Conservation (phyloP, 2,797 vertebrate genomes). For the Erpetoichthys calabaricus region DNA sequence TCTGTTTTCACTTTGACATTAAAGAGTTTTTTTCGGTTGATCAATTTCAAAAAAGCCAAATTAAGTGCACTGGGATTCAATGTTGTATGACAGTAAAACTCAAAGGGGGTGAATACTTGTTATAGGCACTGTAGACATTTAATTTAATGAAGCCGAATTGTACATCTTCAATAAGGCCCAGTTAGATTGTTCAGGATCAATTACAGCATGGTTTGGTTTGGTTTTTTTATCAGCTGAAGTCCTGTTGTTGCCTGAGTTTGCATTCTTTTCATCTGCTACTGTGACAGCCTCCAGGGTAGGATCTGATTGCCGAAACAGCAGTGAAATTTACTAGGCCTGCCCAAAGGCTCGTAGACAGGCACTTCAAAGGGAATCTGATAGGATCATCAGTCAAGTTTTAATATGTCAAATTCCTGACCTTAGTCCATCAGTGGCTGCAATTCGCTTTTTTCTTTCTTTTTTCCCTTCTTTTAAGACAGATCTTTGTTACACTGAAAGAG, state of each 20-base stretch:
- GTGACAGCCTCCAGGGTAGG: constrained; percentile 10
- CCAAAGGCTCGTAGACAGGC: constrained; percentile 12
- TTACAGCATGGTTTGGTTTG: neutral
- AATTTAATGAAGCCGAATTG: no score
- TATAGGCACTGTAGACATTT: no score
- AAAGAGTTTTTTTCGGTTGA: no score
- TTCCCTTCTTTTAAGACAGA: neutral
- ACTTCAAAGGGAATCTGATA: constrained; percentile 27
- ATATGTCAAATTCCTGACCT: constrained; percentile 14
- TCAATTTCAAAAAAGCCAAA: no score
- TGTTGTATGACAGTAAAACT: no score
- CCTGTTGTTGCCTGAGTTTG: constrained; percentile 11
- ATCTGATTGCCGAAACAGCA: constrained; percentile 9
- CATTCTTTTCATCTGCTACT: constrained; percentile 14
- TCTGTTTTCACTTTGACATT: no score
- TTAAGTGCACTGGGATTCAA: no score
- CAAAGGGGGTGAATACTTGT: no score
- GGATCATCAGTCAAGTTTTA: constrained; percentile 12
- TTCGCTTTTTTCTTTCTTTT: constrained; percentile 20
- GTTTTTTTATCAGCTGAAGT: neutral
- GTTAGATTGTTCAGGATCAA: no score
- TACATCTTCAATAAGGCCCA: no score
- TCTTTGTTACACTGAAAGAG: no score
- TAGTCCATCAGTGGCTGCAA: constrained; percentile 5
- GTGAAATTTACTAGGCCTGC: constrained; percentile 20